Base-by-base conservation (phyloP, 2,113 vertebrate genomes). In the Megaptera novaeangliae region DNA sequence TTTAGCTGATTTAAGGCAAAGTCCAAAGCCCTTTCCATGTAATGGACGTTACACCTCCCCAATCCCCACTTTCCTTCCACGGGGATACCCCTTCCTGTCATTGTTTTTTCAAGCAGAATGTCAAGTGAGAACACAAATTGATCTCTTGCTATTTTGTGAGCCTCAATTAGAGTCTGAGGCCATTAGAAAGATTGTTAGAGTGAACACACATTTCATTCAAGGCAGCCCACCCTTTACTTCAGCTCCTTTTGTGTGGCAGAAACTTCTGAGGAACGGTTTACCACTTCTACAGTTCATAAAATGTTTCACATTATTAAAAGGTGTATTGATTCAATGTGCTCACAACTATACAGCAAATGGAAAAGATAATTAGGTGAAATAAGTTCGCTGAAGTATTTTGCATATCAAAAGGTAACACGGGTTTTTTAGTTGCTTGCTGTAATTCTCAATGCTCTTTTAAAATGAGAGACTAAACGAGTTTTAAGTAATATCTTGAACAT, bases 301-400 rank as follows among this genome's bases (percentile, higher is more conserved):
- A 89, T 15, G 0, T 72, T 98, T 90, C 59, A 81, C 57, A 86
- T 92, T 91, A 92, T 91, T 94, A 97, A 96, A 97, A 92, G 6
- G 46, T 75, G 0, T 52, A 94, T 84, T 81, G 97, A 96, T 64
- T 93, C 97, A 74, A 68, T 74, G 13, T 72, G 25, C 34, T 96
- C 93, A 39, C 27, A 89, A 92, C 21, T 96, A 94, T 57, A 88
- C 0, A 71, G 81, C 31, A 98, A 98, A 95, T 39, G 27, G 18
- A 97, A 98, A 85, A 83, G 52, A 88, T 88, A 98, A 98, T 97
- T 91, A 97, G 57, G 21, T 84, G 93, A 97, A 98, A 93, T 96
- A 97, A 95, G 92, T 95, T 89, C 96, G 7, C 77, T 96, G 41
- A 81, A 74, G 5, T 84, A 74, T 94, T 98, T 97, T 98, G 93